Evolutionary conservation across 37 sponge, comb jelly and placozoan genomes (phyloP), one percentile per base, ranked within the genome.

Genomic region (Diacarnus erythraeanus): DNA sequence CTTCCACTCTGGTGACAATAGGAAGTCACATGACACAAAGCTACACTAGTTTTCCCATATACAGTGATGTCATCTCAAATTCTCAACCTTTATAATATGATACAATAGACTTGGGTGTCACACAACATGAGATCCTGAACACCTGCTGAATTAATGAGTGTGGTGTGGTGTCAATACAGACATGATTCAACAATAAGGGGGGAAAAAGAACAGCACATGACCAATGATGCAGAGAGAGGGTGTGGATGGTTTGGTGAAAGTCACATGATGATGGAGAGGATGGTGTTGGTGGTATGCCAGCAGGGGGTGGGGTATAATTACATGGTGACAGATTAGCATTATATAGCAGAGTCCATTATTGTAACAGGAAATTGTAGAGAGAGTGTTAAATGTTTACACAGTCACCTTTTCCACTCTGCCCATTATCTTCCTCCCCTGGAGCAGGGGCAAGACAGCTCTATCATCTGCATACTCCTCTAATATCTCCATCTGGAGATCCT

Each of bases 401-500:
- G 51, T 47, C 12, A 12, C 42, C 61, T 57, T 76, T 39, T 87
- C 88, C 3, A 87, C 88, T 21, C 82, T 57, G 23, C 81, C 88
- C 9, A 87, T 61, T 39, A 87, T 71, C 26, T 71, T 81, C 3
- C 82, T 78, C 23, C 77, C 17, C 17, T 21, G 29, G 5, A 87
- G 36, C 30, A 69, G 84, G 0, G 74, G 86, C 1, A 72, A 54
- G 20, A 71, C 18, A 3, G 38, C 67, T n/a, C n/a, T 26, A 33
- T 87, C 88, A 0, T 87, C 82, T 44, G 73, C 42, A 36, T 38
- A 57, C 69, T 87, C 88, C 36, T 81, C 82, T 78, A 87, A 41
- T 2, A 81, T 59, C 71, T 57, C 69, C 59, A 64, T 57, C 18
- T 26, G 39, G 2, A 87, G 59, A 8, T 76, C 88, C 41, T 76